Evolutionary conservation across 2,888 invertebrate genomes (phyloP).

Genomic region (Leucophenga montana): DNA sequence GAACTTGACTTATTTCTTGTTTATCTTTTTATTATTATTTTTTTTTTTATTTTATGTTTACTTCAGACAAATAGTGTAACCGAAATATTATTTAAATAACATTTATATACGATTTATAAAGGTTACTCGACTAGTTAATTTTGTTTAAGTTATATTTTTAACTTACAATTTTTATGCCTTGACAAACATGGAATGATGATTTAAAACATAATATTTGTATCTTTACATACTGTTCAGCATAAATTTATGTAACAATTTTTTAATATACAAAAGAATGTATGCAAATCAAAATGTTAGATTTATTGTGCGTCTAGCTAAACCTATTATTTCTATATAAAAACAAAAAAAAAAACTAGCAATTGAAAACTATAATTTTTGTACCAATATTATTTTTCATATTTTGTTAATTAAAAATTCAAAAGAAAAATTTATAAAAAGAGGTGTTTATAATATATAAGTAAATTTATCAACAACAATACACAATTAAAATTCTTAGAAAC

Average conservation of each 20-base stretch:
- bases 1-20: neutral
- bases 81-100: conserved; percentile 3
- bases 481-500: conserved; percentile 53
- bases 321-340: neutral
- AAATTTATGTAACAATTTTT: neutral
- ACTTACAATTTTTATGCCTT: conserved; percentile 13
- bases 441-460: conserved; percentile 26
- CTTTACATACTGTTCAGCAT: conserved; percentile 15
- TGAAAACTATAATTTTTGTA: conserved; percentile 16
- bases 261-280: conserved; percentile 4
- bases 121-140: conserved; percentile 43
- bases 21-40: conserved; percentile 4
- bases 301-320: neutral
- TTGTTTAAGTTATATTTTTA: conserved; percentile 33
- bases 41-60: conserved; percentile 19
- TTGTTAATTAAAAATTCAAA: conserved; percentile 40
- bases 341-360: conserved; percentile 5
- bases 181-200: neutral
- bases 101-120: conserved; percentile 7
- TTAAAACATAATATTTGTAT: neutral
- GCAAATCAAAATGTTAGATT: neutral
- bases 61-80: conserved; percentile 47
- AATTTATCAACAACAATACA: conserved; percentile 47
- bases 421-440: conserved; percentile 29
- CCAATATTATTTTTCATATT: conserved; percentile 15